Evolutionary conservation across 2,888 invertebrate species (phyloP), one percentile per base, ranked within the genome.

Genomic region (Flexamia atlantica): DNA sequence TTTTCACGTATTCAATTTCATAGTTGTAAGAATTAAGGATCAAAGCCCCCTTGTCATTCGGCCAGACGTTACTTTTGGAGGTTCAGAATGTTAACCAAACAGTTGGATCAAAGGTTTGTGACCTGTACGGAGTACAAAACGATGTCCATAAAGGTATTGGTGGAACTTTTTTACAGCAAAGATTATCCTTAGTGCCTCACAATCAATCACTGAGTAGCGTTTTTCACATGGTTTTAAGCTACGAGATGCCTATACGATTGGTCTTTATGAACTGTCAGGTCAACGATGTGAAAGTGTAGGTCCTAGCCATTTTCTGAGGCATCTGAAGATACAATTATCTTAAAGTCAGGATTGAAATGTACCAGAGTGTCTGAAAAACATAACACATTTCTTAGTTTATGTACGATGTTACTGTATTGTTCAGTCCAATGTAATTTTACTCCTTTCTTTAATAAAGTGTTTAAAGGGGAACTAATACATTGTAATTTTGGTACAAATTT

Each of bases 151-250:
- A 0, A 80, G 20, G 28, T 80, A 80, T 20, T 57, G 80, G 0
- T 36, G 25, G 50, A 53, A 80, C 28, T 25, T 30, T 32, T 32
- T 80, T 1, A 80, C 53, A 0, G 32, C 28, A 57, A 80, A 80
- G 57, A 80, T 30, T 4, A 80, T 9, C 3, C 53, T 17, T 1
- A 68, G 68, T 0, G 68, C 68, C 36, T 68, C 57, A 25, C 53
- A 14, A 80, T 80, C 80, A 1, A 83, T 76, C 0, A 57, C 76
- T 28, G 83, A 83, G 28, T 84, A 84, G 1, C 36, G 32, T 42
- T 46, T 53, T 32, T 80, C 53, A 28, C 14, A 17, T 10, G 12
- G 20, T 53, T 50, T 80, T 5, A 83, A 32, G 17, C 32, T 53
- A 9, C 53, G 7, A 5, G 53, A 53, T 53, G 53, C 53, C 3